Percentiles rank a stretch among this genome's conserved stretches.
Conservation (phyloP, 2,888 invertebrate species). For the Chorisops tibialis region DNA sequence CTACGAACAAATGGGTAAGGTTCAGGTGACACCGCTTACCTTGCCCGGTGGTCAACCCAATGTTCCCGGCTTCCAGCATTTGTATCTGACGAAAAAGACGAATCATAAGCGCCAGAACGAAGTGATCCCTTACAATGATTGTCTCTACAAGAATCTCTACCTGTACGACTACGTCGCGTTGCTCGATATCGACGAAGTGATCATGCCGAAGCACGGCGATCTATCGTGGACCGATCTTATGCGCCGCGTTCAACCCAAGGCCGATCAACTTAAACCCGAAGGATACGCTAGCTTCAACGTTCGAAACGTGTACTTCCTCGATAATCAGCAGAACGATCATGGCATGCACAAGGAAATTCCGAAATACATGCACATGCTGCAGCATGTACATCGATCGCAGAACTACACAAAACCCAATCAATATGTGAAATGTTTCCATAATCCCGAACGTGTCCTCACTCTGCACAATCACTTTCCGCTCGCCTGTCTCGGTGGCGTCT, state of each 20-base stretch:
- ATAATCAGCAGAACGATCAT: conserved; percentile 77
- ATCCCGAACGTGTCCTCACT: conserved; percentile 82
- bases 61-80: conserved; percentile 81
- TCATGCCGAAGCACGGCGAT: conserved; percentile 76
- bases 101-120: conserved; percentile 94
- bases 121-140: conserved; percentile 94
- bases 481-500: conserved; percentile 79
- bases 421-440: conserved; percentile 92
- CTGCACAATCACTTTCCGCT: conserved; percentile 91
- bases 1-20: conserved; percentile 64
- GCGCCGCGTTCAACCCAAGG: conserved; percentile 66
- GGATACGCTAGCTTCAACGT: conserved; percentile 72
- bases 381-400: conserved; percentile 83
- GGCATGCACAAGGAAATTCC: conserved; percentile 78
- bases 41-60: conserved; percentile 89
- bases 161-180: conserved; percentile 86
- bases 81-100: conserved; percentile 85
- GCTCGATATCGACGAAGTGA: conserved; percentile 91
- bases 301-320: conserved; percentile 88
- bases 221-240: conserved; percentile 76
- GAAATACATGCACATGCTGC: conserved; percentile 88
- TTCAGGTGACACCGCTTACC: conserved; percentile 75
- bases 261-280: conserved; percentile 63
- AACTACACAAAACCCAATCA: conserved; percentile 92
- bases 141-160: conserved; percentile 88